A percentile compares a stretch with the other conserved stretches of the same genome.
These are phyloP conservation scores for Trididemnum miniatum DNA, from an alignment of 23 tunicate species.

Conservation along the genomic window DNA sequence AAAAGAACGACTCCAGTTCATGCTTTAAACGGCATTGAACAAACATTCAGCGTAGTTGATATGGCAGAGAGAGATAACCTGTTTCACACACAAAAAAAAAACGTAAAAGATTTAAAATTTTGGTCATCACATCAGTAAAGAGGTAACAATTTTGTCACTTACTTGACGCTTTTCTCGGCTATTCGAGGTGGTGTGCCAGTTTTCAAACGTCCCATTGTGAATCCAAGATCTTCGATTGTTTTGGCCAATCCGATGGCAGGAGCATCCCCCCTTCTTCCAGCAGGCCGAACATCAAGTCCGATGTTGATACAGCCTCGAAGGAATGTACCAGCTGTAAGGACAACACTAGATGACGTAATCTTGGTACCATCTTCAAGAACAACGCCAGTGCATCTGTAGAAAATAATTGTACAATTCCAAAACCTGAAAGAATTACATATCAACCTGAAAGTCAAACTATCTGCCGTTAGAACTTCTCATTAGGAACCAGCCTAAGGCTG, in stretches of 20 bases:
- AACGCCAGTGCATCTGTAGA: constrained; percentile 74
- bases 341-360: constrained; percentile 48
- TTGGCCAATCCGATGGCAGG: constrained; percentile 75
- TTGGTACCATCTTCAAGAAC: constrained; percentile 47
- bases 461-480: no score
- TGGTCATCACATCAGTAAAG: no score
- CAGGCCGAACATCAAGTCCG: constrained; percentile 47
- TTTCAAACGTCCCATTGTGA: constrained; percentile 83
- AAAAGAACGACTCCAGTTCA: no score
- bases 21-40: no score
- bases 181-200: constrained; percentile 97
- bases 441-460: no score
- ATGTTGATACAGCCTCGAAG: constrained; percentile 73
- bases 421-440: no score
- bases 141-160: background rate
- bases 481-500: no score
- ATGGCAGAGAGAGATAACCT: no score
- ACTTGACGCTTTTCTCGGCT: constrained; percentile 47
- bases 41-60: no score
- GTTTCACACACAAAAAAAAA: no score
- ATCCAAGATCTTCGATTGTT: constrained; percentile 83
- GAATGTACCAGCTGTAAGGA: constrained; percentile 89
- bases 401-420: no score
- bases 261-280: constrained; percentile 81
- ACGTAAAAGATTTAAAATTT: no score